phyloP scores from a whole-genome alignment of 2,113 vertebrate genomes.

The Scopus umbretta region DNA sequence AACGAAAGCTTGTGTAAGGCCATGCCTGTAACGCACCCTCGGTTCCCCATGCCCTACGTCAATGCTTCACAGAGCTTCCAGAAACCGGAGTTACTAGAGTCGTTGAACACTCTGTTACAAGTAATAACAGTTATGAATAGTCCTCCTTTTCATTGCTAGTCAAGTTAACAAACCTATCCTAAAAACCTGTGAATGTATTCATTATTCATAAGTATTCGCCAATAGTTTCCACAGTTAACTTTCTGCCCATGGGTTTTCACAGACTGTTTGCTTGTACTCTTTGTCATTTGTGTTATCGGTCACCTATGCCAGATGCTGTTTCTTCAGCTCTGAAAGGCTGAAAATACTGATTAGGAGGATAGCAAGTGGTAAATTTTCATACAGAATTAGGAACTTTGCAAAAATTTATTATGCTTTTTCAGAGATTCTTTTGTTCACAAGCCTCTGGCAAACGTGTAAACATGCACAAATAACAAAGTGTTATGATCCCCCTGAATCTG shows the following conservation, averaged over 20 bases:
- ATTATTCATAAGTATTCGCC: constrained; percentile 67
- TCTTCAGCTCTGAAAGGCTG: neutral
- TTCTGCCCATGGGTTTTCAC: neutral
- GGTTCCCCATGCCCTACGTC: neutral
- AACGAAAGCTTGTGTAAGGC: neutral
- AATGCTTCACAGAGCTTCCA: neutral
- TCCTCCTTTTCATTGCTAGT: neutral
- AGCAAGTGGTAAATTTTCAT: neutral
- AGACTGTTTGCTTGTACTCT: neutral
- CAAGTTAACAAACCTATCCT: neutral
- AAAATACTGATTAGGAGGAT: neutral
- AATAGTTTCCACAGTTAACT: neutral
- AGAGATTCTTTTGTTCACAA: neutral
- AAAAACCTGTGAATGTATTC: constrained; percentile 49
- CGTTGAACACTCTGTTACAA: neutral
- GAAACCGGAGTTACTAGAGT: neutral
- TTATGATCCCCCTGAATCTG: neutral
- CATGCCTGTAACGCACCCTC: neutral
- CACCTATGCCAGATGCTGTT: constrained; percentile 17
- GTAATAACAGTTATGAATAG: neutral
- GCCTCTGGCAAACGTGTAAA: constrained; percentile 15
- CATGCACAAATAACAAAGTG: constrained; percentile 43
- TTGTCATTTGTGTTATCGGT: constrained; percentile 52
- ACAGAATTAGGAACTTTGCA: neutral
- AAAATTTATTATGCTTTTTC: neutral